Conservation (phyloP, 2,113 vertebrate genomes). For the Lamprotornis superbus region DNA sequence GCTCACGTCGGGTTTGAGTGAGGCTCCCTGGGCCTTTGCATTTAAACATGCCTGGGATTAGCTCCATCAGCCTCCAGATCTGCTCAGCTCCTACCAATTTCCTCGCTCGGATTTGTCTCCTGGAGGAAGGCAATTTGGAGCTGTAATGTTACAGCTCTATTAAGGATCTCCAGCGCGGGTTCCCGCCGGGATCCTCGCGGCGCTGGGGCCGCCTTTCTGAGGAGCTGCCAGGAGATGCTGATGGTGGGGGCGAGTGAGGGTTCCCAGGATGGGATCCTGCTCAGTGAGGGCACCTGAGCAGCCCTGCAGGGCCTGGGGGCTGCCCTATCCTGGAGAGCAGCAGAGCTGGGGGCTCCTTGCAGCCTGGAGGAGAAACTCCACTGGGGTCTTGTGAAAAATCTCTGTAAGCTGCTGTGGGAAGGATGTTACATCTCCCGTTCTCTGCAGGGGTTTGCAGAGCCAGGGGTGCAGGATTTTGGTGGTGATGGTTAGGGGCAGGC, state of each 20-base stretch:
- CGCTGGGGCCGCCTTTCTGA: neutral
- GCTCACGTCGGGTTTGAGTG: neutral
- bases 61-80: constrained; percentile 8
- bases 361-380: neutral
- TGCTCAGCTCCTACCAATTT: neutral
- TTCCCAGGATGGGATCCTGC: accelerated
- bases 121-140: constrained; percentile 4
- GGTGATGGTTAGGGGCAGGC: neutral
- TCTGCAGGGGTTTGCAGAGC: neutral
- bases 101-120: constrained; percentile 10
- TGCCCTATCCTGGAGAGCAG: accelerated
- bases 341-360: neutral
- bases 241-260: accelerated
- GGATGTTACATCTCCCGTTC: neutral
- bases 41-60: constrained; percentile 39
- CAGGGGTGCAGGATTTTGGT: neutral
- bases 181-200: neutral
- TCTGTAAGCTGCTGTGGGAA: neutral
- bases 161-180: neutral
- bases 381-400: accelerated
- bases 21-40: constrained; percentile 8
- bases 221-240: neutral
- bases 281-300: neutral
- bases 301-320: neutral
- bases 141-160: constrained; percentile 27